Conservation (phyloP, 2,888 invertebrate genomes). For the Dascillus cervinus region DNA sequence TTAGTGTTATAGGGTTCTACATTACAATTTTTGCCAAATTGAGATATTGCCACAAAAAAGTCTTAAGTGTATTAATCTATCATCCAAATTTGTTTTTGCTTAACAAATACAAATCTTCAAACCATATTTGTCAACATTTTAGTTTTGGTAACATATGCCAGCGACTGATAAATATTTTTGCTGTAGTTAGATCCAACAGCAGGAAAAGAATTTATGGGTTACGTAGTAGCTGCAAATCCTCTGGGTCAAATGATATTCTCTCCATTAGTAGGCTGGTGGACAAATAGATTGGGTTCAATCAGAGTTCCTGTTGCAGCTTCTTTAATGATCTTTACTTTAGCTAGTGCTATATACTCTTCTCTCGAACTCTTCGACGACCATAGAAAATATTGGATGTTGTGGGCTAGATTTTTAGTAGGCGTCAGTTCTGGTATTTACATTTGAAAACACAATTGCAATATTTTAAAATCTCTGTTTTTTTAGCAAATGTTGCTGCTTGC, state of each 20-base stretch:
- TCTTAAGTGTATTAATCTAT: too few species aligned
- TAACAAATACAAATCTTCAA: too few species aligned
- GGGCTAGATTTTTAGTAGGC: conserved; percentile 71
- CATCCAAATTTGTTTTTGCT: too few species aligned
- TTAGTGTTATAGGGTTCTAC: too few species aligned
- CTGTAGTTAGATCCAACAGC: conserved; percentile 71
- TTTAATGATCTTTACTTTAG: conserved; percentile 61
- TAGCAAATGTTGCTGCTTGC: conserved; percentile 77
- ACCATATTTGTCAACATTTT: too few species aligned
- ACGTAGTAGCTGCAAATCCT: conserved; percentile 79
- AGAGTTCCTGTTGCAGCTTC: conserved; percentile 65
- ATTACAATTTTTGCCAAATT: too few species aligned
- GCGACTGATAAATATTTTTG: too few species aligned
- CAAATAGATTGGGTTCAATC: conserved; percentile 64
- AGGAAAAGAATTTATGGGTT: conserved; percentile 75
- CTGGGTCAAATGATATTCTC: conserved; percentile 82
- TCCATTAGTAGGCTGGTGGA: conserved; percentile 78
- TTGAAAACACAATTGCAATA: too few species aligned
- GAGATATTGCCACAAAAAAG: too few species aligned
- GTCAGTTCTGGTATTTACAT: conserved; percentile 63
- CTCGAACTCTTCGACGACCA: conserved; percentile 61
- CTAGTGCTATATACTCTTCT: conserved; percentile 68
- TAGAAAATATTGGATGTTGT: conserved; percentile 65
- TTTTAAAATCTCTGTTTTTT: conserved; percentile 23
- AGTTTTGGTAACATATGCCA: too few species aligned